phyloP scores from a whole-genome alignment of 2,888 invertebrate species.

The Macaria liturata region DNA sequence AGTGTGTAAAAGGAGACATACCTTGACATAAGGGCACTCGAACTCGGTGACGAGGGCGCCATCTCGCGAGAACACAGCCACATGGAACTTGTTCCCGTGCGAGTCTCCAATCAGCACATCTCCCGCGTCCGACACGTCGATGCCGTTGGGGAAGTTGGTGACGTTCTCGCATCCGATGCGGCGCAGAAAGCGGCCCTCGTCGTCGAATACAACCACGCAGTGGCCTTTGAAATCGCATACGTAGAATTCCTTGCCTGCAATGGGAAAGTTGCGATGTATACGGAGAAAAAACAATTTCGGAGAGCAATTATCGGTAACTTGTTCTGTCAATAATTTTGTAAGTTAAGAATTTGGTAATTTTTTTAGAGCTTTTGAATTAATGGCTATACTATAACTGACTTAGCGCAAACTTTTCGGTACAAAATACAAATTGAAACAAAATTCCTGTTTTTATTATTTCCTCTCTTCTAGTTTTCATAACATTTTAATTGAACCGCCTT shows the following conservation, averaged over 20 bases:
- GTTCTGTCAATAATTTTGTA: too few relatives aligned
- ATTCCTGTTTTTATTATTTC: too few relatives aligned
- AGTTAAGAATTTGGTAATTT: too few relatives aligned
- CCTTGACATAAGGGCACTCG: constrained; percentile 98
- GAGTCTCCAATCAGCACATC: constrained; percentile 98
- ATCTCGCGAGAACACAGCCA: constrained; percentile 96
- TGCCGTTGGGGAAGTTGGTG: constrained; percentile 98
- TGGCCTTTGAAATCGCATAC: constrained; percentile 99
- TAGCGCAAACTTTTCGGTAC: too few relatives aligned
- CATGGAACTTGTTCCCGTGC: constrained; percentile 98
- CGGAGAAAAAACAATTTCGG: too few relatives aligned
- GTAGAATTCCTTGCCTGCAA: constrained; percentile 94
- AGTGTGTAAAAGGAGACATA: constrained; percentile 51
- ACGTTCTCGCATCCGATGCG: constrained; percentile 97
- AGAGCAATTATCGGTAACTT: too few relatives aligned
- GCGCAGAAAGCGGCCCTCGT: constrained; percentile 94
- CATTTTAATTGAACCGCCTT: too few relatives aligned
- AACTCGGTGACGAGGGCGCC: constrained; percentile 95
- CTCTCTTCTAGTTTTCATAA: too few relatives aligned
- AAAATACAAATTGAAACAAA: too few relatives aligned
- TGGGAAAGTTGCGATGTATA: background rate
- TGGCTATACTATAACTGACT: too few relatives aligned
- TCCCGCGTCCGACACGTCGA: constrained; percentile 98
- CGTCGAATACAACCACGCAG: constrained; percentile 97
- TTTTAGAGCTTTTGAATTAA: too few relatives aligned